Evolutionary conservation across 1,140 invertebrate genomes (phyloP).

Genomic region (Rhagoletis pomonella): DNA sequence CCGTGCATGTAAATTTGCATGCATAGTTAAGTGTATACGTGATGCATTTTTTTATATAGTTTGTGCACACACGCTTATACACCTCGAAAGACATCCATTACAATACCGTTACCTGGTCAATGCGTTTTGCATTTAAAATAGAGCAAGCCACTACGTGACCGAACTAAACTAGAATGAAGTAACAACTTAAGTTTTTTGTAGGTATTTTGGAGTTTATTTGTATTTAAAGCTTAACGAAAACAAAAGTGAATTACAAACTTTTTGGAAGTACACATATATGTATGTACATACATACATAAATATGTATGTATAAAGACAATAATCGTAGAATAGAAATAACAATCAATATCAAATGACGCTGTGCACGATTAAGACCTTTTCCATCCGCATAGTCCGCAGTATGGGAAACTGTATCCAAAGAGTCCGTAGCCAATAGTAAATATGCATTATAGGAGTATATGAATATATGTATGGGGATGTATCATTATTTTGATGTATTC

Average conservation of each 20-base stretch:
- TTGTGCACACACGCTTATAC: no score
- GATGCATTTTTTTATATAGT: no score
- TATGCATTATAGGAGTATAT: background rate
- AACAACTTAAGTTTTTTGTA: background rate
- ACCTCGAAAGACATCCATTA: background rate
- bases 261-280: background rate
- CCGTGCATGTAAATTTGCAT: background rate
- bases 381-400: background rate
- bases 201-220: background rate
- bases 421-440: background rate
- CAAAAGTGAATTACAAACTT: conserved; percentile 43
- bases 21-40: background rate
- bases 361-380: no score
- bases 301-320: background rate
- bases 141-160: background rate
- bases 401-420: background rate
- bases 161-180: background rate
- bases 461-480: background rate
- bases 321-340: background rate
- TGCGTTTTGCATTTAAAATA: conserved; percentile 29
- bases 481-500: background rate
- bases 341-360: no score
- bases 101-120: background rate
- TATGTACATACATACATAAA: no score
- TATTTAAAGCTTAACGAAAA: conserved; percentile 20